Conservation (phyloP, 1,140 invertebrate genomes). For the Melanaphis sacchari region DNA sequence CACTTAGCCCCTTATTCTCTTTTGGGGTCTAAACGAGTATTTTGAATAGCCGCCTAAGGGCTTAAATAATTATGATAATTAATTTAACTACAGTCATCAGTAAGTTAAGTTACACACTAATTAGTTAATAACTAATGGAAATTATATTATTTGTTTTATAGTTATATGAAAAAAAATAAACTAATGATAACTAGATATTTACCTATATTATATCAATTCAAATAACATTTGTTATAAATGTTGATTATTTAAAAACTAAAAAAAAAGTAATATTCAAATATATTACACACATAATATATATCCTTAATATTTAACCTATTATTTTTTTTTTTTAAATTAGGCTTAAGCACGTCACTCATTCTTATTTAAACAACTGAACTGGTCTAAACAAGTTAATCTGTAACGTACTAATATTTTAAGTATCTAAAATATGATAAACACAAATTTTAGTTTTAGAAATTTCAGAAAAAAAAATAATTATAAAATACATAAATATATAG, state of each 20-base stretch:
- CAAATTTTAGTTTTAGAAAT: too few relatives aligned
- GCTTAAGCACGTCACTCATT: not conserved
- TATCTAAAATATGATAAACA: not conserved
- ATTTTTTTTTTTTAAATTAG: not conserved
- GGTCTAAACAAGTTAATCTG: not conserved
- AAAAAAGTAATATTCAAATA: not conserved
- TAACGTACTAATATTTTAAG: not conserved
- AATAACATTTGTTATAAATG: not conserved
- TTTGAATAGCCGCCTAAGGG: constrained; percentile 23
- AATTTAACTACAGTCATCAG: constrained; percentile 31
- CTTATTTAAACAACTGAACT: not conserved
- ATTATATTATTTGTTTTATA: constrained; percentile 3
- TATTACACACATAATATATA: not conserved
- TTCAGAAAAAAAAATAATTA: too few relatives aligned
- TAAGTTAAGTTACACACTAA: constrained; percentile 21
- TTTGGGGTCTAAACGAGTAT: not conserved
- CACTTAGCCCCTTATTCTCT: constrained; percentile 23
- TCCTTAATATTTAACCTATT: not conserved
- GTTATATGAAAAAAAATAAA: not conserved
- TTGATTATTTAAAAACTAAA: not conserved
- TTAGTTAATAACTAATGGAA: not conserved
- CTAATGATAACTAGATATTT: not conserved
- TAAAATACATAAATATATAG: too few relatives aligned
- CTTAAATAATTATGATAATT: constrained; percentile 46
- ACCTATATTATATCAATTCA: not conserved